phyloP scores from a whole-genome alignment of 2,113 vertebrate species.

The Chaetorhynchus papuensis region DNA sequence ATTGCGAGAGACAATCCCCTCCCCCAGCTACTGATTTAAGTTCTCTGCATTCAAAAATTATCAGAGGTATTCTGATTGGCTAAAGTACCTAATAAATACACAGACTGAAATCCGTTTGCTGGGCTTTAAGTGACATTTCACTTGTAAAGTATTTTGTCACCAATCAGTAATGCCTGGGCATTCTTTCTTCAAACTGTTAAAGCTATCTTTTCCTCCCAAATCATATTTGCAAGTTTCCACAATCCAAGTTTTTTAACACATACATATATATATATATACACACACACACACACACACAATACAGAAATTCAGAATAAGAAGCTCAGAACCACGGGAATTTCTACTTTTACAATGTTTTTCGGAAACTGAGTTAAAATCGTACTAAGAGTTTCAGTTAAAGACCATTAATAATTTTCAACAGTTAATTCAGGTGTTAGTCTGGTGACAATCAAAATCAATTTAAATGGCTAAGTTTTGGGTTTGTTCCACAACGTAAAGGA shows the following conservation, averaged over 20 bases:
- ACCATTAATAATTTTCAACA: neutral
- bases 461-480: rapidly evolving
- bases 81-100: neutral
- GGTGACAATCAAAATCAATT: neutral
- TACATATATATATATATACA: rapidly evolving
- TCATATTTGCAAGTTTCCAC: neutral
- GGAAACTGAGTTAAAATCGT: neutral
- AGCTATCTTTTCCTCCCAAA: neutral
- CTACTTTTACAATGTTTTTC: neutral
- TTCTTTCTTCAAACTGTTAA: neutral
- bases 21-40: neutral
- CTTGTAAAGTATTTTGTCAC: neutral
- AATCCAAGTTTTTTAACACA: neutral
- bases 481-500: neutral
- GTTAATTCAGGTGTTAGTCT: neutral
- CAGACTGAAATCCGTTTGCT: neutral
- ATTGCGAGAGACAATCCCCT: neutral
- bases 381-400: neutral
- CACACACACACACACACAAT: rapidly evolving
- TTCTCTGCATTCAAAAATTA: neutral
- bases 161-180: neutral
- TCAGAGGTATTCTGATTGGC: neutral
- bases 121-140: neutral
- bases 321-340: neutral
- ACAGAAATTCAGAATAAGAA: neutral